These are phyloP conservation scores for Tenthredo scrophulariae DNA, from an alignment of 2,888 invertebrate species.

Conservation along the genomic window DNA sequence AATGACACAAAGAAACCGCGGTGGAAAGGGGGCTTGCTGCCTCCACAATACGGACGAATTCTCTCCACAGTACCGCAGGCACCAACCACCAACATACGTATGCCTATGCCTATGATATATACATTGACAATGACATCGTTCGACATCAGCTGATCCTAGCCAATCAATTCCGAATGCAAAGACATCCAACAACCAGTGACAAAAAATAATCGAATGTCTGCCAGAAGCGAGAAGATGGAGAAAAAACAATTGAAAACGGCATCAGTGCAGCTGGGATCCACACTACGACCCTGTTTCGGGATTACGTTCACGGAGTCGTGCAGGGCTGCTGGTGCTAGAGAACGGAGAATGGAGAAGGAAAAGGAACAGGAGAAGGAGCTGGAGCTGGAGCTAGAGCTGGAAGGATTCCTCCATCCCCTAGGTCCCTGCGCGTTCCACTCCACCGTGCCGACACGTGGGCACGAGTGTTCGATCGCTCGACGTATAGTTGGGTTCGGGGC, in stretches of 20 bases:
- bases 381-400: neutral
- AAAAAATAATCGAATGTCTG: constrained; percentile 56
- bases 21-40: neutral
- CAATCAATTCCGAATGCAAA: constrained; percentile 52
- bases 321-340: neutral
- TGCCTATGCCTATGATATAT: neutral
- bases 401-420: constrained; percentile 34
- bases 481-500: constrained; percentile 50
- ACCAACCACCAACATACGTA: neutral
- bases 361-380: neutral
- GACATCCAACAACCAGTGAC: constrained; percentile 35
- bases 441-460: constrained; percentile 50
- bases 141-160: constrained; percentile 42
- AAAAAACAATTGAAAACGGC: constrained; percentile 54
- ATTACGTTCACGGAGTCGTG: constrained; percentile 46
- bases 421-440: constrained; percentile 11
- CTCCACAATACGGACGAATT: neutral
- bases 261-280: constrained; percentile 54
- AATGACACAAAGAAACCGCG: constrained; percentile 11
- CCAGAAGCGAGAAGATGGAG: constrained; percentile 39
- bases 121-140: constrained; percentile 33
- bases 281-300: constrained; percentile 36
- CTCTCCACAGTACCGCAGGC: constrained; percentile 9
- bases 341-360: neutral
- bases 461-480: constrained; percentile 49